Evolutionary conservation across 2,888 invertebrate species (phyloP).

Genomic region (Diaperis boleti): DNA sequence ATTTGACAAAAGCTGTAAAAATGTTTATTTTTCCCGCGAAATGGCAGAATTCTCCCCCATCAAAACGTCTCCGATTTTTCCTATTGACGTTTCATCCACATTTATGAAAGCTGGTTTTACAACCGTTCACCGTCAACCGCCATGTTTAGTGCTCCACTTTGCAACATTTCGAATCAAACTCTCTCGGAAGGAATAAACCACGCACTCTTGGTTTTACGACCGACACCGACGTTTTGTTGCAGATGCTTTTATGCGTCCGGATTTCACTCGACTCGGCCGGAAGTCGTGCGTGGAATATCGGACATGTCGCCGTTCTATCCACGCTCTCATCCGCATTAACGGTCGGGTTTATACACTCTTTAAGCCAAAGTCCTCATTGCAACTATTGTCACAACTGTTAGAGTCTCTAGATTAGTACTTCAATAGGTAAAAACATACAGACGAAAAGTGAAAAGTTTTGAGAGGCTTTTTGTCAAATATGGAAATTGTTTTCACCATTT

Average conservation of each 20-base stretch:
- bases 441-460: too few species aligned
- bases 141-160: slow-evolving; percentile 20
- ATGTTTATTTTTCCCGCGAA: not conserved
- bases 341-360: too few species aligned
- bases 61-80: not conserved
- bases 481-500: too few species aligned
- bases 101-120: not conserved
- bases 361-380: too few species aligned
- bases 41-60: not conserved
- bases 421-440: too few species aligned
- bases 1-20: not conserved
- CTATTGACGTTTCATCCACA: not conserved
- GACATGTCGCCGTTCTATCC: not conserved
- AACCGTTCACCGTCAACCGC: not conserved
- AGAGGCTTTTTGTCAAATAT: too few species aligned
- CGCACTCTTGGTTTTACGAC: slow-evolving; percentile 27
- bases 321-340: too few species aligned
- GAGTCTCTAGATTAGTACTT: too few species aligned
- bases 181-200: slow-evolving; percentile 28
- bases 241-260: slow-evolving; percentile 22
- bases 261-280: slow-evolving; percentile 16
- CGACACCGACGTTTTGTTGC: slow-evolving; percentile 11
- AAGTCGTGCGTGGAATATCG: slow-evolving; percentile 14
- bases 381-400: too few species aligned
- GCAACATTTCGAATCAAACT: slow-evolving; percentile 24